Conservation (phyloP, 2,113 vertebrate genomes). For the Brienomyrus longianalis region DNA sequence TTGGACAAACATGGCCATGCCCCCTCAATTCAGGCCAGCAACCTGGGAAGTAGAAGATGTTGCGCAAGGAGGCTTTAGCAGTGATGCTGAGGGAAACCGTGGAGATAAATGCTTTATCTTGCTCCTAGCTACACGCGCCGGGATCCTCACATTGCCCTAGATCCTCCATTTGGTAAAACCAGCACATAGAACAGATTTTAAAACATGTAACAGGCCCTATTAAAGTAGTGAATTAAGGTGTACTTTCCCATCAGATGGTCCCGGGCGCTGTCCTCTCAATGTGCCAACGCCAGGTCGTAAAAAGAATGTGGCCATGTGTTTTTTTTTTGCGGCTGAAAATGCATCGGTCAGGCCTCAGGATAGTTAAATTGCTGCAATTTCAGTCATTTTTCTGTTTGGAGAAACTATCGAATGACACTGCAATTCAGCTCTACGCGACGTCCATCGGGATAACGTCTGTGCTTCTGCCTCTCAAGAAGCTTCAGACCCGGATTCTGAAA, state of each 20-base stretch:
- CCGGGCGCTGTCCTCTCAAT: neutral
- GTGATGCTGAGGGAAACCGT: constrained; percentile 20
- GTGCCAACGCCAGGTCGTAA: neutral
- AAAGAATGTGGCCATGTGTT: neutral
- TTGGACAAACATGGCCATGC: constrained; percentile 22
- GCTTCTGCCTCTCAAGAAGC: neutral
- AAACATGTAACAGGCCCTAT: neutral
- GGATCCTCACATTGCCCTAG: constrained; percentile 17
- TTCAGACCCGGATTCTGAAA: neutral
- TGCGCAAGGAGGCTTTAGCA: constrained; percentile 22
- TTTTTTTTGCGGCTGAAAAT: neutral
- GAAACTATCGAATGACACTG: neutral
- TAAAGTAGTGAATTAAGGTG: neutral
- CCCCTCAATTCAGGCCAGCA: constrained; percentile 16
- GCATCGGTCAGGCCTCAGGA: neutral
- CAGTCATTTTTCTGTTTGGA: neutral
- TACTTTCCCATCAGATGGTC: neutral
- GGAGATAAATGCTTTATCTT: constrained; percentile 16
- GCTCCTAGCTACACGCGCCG: neutral
- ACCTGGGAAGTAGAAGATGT: constrained; percentile 25
- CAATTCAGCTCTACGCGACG: neutral
- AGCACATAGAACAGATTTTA: constrained; percentile 24
- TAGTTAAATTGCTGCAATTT: constrained; percentile 2
- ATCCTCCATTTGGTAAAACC: constrained; percentile 14
- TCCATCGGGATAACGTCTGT: neutral